phyloP scores from a whole-genome alignment of 2,797 vertebrate genomes.

The Merluccius polli region DNA sequence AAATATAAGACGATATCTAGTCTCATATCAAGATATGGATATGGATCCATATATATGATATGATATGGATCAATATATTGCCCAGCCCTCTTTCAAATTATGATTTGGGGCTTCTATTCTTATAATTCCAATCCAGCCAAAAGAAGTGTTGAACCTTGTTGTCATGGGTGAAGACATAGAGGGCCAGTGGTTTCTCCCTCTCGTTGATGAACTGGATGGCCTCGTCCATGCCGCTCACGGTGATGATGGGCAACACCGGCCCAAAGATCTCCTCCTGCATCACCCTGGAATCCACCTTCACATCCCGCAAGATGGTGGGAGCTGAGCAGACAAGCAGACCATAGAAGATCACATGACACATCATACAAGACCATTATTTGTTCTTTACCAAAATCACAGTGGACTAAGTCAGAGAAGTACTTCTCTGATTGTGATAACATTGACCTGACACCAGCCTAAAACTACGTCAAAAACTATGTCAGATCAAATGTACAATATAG shows the following conservation, averaged over 20 bases:
- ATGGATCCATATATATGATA: no score
- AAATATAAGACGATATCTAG: no score
- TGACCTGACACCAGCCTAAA: neutral
- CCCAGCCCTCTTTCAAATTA: no score
- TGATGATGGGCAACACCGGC: constrained; percentile 83
- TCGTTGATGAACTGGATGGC: constrained; percentile 85
- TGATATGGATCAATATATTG: no score
- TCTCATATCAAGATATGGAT: no score
- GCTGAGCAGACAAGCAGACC: constrained; percentile 49
- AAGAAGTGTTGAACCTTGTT: constrained; percentile 69
- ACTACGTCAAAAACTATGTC: neutral
- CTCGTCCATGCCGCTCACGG: constrained; percentile 77
- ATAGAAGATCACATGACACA: neutral
- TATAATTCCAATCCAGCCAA: neutral
- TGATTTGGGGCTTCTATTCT: neutral
- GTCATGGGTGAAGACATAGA: constrained; percentile 84
- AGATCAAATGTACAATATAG: neutral
- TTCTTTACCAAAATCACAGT: neutral
- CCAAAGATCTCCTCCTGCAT: constrained; percentile 98
- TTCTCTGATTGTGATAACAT: neutral
- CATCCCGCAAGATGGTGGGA: constrained; percentile 85
- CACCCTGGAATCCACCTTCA: constrained; percentile 80
- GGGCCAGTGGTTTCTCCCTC: constrained; percentile 86
- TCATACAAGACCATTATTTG: neutral
- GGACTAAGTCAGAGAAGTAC: neutral